These are phyloP conservation scores for Magallana nippona DNA, from an alignment of 2,888 invertebrate species.

Conservation along the genomic window DNA sequence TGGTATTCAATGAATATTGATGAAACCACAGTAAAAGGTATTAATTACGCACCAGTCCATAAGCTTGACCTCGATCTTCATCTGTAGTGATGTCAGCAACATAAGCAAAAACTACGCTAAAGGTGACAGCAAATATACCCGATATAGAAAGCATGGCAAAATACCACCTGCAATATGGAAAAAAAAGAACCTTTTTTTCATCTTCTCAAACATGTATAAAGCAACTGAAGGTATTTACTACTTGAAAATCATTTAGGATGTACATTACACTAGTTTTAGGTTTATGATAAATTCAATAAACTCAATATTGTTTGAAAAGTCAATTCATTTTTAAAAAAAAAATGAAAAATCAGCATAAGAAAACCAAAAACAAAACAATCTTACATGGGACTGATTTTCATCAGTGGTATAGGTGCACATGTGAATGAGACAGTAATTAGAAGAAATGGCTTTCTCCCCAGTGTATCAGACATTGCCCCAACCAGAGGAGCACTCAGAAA, in stretches of 20 bases:
- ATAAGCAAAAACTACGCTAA: slow-evolving; percentile 99
- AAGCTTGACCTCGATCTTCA: slow-evolving; percentile 95
- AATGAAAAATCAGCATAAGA: too few relatives aligned
- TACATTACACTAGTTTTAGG: too few relatives aligned
- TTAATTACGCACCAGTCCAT: slow-evolving; percentile 88
- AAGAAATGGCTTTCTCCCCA: slow-evolving; percentile 98
- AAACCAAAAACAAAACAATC: too few relatives aligned
- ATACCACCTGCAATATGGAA: slow-evolving; percentile 87
- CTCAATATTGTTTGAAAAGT: too few relatives aligned
- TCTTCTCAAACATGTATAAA: too few relatives aligned
- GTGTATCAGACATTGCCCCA: slow-evolving; percentile 98
- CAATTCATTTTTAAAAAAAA: too few relatives aligned
- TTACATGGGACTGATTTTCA: slow-evolving; percentile 98
- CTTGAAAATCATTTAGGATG: too few relatives aligned
- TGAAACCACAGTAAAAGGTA: not conserved
- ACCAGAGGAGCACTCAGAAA: slow-evolving; percentile 98
- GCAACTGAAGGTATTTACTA: too few relatives aligned
- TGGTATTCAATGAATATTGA: too few relatives aligned
- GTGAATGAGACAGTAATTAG: slow-evolving; percentile 99
- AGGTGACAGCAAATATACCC: slow-evolving; percentile 99
- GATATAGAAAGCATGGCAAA: slow-evolving; percentile 99
- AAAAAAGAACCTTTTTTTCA: too few relatives aligned
- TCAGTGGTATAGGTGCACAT: slow-evolving; percentile 98
- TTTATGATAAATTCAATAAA: too few relatives aligned
- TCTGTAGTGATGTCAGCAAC: slow-evolving; percentile 99